A percentile compares a stretch with the other conserved stretches of the same genome.
Evolutionary conservation across 2,113 vertebrate species (phyloP).

Genomic region (Penelope pileata): DNA sequence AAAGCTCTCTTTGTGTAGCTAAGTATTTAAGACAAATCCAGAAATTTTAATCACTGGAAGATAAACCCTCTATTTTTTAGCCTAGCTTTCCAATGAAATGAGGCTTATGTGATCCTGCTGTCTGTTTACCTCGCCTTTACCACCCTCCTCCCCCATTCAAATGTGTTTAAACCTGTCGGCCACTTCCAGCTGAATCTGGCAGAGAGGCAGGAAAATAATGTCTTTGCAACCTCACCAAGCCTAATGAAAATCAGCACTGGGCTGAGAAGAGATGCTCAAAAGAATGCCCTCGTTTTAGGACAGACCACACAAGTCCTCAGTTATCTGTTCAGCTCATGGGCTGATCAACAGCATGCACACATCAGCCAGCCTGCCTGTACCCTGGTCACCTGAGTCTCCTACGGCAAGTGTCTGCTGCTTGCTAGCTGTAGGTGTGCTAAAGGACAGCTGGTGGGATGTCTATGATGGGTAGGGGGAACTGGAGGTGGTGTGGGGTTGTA

Average conservation of each 20-base stretch:
- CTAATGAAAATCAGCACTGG: not conserved
- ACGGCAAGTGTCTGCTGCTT: not conserved
- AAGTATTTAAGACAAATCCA: not conserved
- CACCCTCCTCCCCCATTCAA: slow-evolving; percentile 34
- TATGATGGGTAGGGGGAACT: not conserved
- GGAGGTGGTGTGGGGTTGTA: not conserved
- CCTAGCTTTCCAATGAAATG: slow-evolving; percentile 25
- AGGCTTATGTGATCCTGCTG: slow-evolving; percentile 49
- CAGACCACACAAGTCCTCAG: not conserved
- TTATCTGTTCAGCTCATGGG: not conserved
- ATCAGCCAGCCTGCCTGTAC: not conserved
- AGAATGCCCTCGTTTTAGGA: not conserved
- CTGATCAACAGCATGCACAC: not conserved
- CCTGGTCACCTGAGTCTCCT: not conserved
- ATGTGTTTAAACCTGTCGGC: slow-evolving; percentile 53
- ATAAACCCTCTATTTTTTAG: not conserved
- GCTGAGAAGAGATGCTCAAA: not conserved
- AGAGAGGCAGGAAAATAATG: slow-evolving; percentile 12
- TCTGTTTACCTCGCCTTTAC: slow-evolving; percentile 54
- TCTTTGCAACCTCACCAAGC: slow-evolving; percentile 5
- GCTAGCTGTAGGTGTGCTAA: not conserved
- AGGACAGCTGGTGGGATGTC: not conserved
- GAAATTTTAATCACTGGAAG: not conserved
- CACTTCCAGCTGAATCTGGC: slow-evolving; percentile 53
- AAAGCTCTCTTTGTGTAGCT: not conserved